A percentile compares a stretch with the other conserved stretches of the same genome.
Evolutionary conservation across 2,113 vertebrate genomes (phyloP).

Genomic region (Chiloscyllium plagiosum): DNA sequence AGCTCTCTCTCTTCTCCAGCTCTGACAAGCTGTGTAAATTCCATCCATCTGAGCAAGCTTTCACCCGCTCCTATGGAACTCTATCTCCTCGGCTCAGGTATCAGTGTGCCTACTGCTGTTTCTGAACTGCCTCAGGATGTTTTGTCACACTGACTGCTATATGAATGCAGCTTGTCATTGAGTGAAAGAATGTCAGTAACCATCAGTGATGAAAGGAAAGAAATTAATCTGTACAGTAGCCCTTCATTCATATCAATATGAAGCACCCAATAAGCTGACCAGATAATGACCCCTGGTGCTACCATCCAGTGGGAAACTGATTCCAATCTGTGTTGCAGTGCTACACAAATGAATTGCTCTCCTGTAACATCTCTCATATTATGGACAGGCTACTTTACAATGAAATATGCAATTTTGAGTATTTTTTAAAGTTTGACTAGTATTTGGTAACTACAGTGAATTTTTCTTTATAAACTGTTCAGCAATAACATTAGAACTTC

Average conservation of each 20-base stretch:
- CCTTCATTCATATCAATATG: neutral
- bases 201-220: neutral
- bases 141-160: neutral
- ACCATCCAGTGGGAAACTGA: too few species aligned
- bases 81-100: neutral
- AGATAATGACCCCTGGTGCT: neutral
- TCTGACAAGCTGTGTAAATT: neutral
- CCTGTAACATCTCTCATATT: neutral
- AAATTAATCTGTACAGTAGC: neutral
- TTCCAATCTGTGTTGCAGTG: too few species aligned
- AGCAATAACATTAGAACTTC: neutral
- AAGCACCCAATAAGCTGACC: neutral
- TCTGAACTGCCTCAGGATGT: neutral
- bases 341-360: too few species aligned
- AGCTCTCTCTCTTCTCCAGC: neutral
- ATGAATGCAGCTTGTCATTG: neutral
- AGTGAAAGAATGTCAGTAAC: neutral
- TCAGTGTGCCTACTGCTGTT: neutral
- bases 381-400: neutral
- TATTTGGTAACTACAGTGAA: neutral
- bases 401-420: neutral
- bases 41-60: neutral
- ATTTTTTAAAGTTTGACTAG: neutral
- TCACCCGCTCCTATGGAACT: neutral
- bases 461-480: neutral